A percentile compares a stretch with the other conserved stretches of the same genome.
Conservation (phyloP, 2,888 invertebrate genomes). For the Limenitis camilla region DNA sequence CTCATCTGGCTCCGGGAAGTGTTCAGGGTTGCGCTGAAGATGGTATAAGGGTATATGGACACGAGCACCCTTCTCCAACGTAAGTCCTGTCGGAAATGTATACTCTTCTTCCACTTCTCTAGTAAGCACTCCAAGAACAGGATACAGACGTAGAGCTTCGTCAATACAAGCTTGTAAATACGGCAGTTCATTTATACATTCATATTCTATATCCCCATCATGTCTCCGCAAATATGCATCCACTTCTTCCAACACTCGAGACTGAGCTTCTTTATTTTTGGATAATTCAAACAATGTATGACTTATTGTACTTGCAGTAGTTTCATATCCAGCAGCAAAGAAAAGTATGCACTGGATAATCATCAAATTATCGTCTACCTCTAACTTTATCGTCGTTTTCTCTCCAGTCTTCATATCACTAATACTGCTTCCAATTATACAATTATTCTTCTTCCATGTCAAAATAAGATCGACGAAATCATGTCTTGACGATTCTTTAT, state of each 20-base stretch:
- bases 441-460: slow-evolving; percentile 1
- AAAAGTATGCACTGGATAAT: slow-evolving; percentile 70
- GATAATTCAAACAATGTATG: slow-evolving; percentile 40
- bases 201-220: background rate
- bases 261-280: slow-evolving; percentile 30
- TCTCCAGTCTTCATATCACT: slow-evolving; percentile 30
- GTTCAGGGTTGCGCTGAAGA: too few relatives aligned
- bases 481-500: background rate
- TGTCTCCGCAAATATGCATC: slow-evolving; percentile 31
- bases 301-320: slow-evolving; percentile 35
- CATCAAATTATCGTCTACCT: slow-evolving; percentile 54
- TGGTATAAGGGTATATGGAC: too few relatives aligned
- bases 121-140: too few relatives aligned
- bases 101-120: too few relatives aligned
- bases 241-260: slow-evolving; percentile 33
- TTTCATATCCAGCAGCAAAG: slow-evolving; percentile 46
- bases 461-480: slow-evolving; percentile 6
- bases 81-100: too few relatives aligned
- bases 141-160: too few relatives aligned
- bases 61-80: too few relatives aligned
- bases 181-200: too few relatives aligned
- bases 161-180: too few relatives aligned
- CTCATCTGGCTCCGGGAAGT: too few relatives aligned
- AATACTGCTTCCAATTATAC: slow-evolving; percentile 36
- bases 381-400: slow-evolving; percentile 5